Percentiles rank a stretch among this genome's conserved stretches.
Conservation (phyloP, 2,113 vertebrate genomes). For the Lophura nycthemera region DNA sequence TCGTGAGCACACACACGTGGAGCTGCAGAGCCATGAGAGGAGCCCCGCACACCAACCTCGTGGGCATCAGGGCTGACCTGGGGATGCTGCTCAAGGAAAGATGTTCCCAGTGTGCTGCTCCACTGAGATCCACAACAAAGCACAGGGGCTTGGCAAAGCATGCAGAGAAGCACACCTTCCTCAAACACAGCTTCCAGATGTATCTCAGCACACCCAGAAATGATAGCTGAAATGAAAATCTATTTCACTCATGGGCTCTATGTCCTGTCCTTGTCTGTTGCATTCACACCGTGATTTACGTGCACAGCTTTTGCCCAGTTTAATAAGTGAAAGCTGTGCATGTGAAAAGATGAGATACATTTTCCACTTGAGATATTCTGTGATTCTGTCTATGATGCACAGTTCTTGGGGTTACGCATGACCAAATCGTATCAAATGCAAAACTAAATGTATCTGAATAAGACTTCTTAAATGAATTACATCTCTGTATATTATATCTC, state of each 20-base stretch:
- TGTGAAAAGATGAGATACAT: not conserved
- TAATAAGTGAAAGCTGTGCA: not conserved
- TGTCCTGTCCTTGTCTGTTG: not conserved
- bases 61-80: not conserved
- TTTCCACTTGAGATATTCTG: not conserved
- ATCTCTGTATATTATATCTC: no score
- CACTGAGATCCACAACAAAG: not conserved
- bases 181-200: slow-evolving; percentile 45
- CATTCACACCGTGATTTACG: slow-evolving; percentile 7
- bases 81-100: not conserved
- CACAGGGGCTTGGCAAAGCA: not conserved
- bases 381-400: not conserved
- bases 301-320: not conserved
- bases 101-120: not conserved
- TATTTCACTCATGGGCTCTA: slow-evolving; percentile 26
- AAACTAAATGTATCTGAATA: slow-evolving; percentile 1
- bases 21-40: not conserved
- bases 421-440: not conserved
- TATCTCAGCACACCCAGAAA: not conserved
- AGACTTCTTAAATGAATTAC: not conserved
- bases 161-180: not conserved
- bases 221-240: slow-evolving; percentile 19
- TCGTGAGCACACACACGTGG: not conserved
- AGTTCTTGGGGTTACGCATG: not conserved
- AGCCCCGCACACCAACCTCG: not conserved